phyloP scores from a whole-genome alignment of 2,113 vertebrate genomes.

The Dolichallabes microphthalmus region DNA sequence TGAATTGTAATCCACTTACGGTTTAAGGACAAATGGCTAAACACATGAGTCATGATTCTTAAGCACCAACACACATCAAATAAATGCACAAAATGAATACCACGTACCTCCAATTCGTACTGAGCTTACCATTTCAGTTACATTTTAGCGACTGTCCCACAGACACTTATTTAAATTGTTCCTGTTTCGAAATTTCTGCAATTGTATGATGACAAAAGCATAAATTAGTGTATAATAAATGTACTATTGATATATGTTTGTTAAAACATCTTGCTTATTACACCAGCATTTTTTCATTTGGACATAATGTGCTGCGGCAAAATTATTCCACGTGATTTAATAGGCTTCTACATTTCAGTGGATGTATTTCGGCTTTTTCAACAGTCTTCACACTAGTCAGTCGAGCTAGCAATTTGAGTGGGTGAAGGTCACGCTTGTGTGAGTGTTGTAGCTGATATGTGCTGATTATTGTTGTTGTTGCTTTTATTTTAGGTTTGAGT shows the following conservation, averaged over 20 bases:
- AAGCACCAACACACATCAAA: background rate
- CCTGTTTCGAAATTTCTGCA: background rate
- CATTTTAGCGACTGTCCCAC: background rate
- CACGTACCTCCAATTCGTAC: background rate
- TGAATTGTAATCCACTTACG: background rate
- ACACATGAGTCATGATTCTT: background rate
- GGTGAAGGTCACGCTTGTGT: background rate
- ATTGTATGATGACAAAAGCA: background rate
- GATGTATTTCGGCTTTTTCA: background rate
- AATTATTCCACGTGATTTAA: background rate
- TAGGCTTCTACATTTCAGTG: background rate
- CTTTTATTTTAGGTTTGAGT: background rate
- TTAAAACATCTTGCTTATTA: background rate
- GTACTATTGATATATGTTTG: background rate
- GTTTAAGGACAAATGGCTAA: constrained; percentile 21
- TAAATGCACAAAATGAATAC: constrained; percentile 8
- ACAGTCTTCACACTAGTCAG: background rate
- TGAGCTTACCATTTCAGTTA: background rate
- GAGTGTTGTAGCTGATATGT: constrained; percentile 1
- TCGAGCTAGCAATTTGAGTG: constrained; percentile 9
- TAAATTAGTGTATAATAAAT: background rate
- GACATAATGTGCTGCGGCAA: background rate
- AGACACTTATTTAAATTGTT: background rate
- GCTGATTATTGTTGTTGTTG: background rate
- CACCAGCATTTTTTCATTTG: background rate